Evolutionary conservation across 2,888 invertebrate genomes (phyloP).

Genomic region (Pycnomerus fuliginosus): DNA sequence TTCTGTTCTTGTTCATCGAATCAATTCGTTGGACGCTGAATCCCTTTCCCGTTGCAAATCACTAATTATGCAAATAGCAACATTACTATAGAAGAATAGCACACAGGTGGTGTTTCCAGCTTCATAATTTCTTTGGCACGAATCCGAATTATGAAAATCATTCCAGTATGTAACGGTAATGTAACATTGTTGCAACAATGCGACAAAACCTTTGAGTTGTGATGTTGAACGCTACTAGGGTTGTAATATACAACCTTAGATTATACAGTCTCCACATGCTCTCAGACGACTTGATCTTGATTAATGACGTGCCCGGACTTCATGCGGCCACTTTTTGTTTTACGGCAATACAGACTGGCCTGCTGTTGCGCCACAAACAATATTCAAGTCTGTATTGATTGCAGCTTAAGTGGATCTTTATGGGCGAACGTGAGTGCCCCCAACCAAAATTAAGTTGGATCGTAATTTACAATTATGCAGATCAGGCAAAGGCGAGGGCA

Average conservation of each 20-base stretch:
- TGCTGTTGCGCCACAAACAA: slow-evolving; percentile 22
- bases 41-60: slow-evolving; percentile 10
- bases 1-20: no score
- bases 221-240: slow-evolving; percentile 1
- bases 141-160: slow-evolving; percentile 11
- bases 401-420: no score
- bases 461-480: no score
- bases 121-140: background rate
- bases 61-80: slow-evolving; percentile 14
- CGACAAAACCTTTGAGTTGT: slow-evolving; percentile 2
- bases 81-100: no score
- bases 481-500: no score
- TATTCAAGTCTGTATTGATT: no score
- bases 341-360: slow-evolving; percentile 26
- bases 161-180: slow-evolving; percentile 5
- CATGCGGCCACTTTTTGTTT: slow-evolving; percentile 38
- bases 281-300: slow-evolving; percentile 38
- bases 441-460: no score
- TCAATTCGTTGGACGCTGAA: no score
- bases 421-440: no score
- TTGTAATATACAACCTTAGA: no score
- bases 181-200: slow-evolving; percentile 6
- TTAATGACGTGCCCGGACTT: slow-evolving; percentile 37
- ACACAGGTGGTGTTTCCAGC: no score
- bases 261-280: slow-evolving; percentile 33